Percentiles rank a stretch among this genome's conserved stretches.
These are phyloP conservation scores for Drosophila gunungcola DNA, from an alignment of 1,140 invertebrate genomes.

Conservation along the genomic window DNA sequence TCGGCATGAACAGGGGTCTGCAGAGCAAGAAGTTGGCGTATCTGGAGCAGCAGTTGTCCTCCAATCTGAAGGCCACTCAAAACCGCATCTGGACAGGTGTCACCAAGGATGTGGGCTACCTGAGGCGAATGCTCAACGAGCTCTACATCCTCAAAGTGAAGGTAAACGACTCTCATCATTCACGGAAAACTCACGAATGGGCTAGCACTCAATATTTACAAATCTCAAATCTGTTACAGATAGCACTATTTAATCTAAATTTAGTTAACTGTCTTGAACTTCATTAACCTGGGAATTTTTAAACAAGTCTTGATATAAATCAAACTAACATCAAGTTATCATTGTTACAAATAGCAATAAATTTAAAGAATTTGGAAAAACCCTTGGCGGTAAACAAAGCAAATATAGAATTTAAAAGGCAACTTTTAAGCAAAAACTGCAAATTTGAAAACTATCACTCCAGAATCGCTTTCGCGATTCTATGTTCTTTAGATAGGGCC, in stretches of 20 bases:
- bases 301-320: not conserved
- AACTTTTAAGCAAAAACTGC: too few species aligned
- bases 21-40: constrained; percentile 90
- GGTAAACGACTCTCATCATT: constrained; percentile 85
- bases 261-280: not conserved
- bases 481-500: too few species aligned
- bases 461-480: too few species aligned
- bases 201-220: constrained; percentile 23
- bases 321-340: too few species aligned
- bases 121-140: constrained; percentile 91
- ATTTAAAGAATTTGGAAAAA: too few species aligned
- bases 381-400: too few species aligned
- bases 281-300: not conserved
- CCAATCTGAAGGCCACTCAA: constrained; percentile 91
- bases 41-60: constrained; percentile 90
- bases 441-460: too few species aligned
- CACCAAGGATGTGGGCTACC: constrained; percentile 90
- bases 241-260: not conserved
- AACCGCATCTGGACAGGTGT: constrained; percentile 91
- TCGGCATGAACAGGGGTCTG: constrained; percentile 67
- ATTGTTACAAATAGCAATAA: too few species aligned
- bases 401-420: too few species aligned
- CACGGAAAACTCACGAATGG: constrained; percentile 13
- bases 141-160: constrained; percentile 91
- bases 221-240: not conserved